Evolutionary conservation across 2,113 vertebrate species (phyloP).

Genomic region (Mustelus asterias): DNA sequence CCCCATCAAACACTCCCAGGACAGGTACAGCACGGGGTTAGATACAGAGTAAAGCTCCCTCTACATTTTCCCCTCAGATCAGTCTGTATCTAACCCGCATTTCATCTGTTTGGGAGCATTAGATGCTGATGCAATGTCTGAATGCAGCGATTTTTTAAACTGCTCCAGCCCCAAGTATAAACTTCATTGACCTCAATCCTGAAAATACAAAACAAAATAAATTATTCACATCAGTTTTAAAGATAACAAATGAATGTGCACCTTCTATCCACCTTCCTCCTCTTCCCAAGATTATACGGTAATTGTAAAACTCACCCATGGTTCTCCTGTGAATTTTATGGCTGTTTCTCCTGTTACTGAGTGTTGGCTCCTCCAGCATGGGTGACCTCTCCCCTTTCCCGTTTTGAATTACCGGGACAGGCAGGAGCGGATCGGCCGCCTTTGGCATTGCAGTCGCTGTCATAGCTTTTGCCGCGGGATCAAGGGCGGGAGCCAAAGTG

Average conservation of each 20-base stretch:
- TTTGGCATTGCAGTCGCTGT: too few species aligned
- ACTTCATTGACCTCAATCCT: neutral
- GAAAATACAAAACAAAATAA: neutral
- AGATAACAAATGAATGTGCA: neutral
- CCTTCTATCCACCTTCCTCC: neutral
- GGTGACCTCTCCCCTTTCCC: neutral
- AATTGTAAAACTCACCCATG: neutral
- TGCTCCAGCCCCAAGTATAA: neutral
- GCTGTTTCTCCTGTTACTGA: constrained; percentile 27
- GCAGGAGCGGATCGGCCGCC: neutral
- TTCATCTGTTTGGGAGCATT: neutral
- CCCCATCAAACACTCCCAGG: too few species aligned
- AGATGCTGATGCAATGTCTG: neutral
- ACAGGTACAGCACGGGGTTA: neutral
- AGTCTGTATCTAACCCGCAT: neutral
- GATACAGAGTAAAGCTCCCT: neutral
- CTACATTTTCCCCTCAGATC: neutral
- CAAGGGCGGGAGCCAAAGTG: constrained; percentile 41
- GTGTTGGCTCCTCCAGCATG: neutral
- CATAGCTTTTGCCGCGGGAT: constrained; percentile 43
- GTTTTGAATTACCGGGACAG: neutral
- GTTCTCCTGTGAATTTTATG: constrained; percentile 21
- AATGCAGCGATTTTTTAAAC: neutral
- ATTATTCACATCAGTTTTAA: neutral
- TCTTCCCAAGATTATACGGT: neutral